Evolutionary conservation across 2,113 vertebrate genomes (phyloP).

Genomic region (Chionodraco myersi): DNA sequence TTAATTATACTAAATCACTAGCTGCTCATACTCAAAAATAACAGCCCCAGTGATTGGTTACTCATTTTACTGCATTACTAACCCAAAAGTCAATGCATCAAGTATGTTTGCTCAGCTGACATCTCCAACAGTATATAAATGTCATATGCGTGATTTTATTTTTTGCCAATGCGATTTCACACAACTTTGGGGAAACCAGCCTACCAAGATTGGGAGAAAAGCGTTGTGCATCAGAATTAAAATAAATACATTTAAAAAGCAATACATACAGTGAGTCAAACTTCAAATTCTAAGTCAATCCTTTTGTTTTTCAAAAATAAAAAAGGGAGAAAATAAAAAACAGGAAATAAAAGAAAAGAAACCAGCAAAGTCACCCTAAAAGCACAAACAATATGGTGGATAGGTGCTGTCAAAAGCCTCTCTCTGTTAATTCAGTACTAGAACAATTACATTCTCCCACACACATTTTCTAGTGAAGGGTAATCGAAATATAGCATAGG

Average conservation of each 20-base stretch:
- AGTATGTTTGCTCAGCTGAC: constrained; percentile 79
- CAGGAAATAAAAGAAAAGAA: constrained; percentile 6
- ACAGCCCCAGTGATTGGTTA: constrained; percentile 83
- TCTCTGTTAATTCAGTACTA: constrained; percentile 66
- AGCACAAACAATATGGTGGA: constrained; percentile 76
- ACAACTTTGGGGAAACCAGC: constrained; percentile 83
- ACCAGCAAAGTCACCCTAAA: constrained; percentile 76
- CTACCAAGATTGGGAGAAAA: constrained; percentile 81
- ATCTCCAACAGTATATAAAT: constrained; percentile 78
- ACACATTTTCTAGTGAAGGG: constrained; percentile 78
- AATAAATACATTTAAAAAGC: constrained; percentile 82
- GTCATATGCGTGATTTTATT: constrained; percentile 80
- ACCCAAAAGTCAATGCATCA: constrained; percentile 81
- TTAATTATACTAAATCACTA: constrained; percentile 85
- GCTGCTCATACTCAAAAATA: constrained; percentile 83
- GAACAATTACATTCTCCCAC: constrained; percentile 81
- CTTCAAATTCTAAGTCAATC: constrained; percentile 80
- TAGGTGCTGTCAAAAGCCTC: constrained; percentile 68
- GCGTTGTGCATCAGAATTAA: constrained; percentile 80
- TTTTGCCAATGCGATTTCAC: constrained; percentile 82
- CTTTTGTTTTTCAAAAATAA: constrained; percentile 49
- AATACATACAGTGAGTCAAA: constrained; percentile 84
- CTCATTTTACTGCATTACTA: constrained; percentile 81
- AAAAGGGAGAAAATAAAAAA: constrained; percentile 13
- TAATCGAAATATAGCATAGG: constrained; percentile 77